Evolutionary conservation across 2,113 vertebrate genomes (phyloP), one percentile per base, ranked within the genome.

Genomic region (Sorex araneus): DNA sequence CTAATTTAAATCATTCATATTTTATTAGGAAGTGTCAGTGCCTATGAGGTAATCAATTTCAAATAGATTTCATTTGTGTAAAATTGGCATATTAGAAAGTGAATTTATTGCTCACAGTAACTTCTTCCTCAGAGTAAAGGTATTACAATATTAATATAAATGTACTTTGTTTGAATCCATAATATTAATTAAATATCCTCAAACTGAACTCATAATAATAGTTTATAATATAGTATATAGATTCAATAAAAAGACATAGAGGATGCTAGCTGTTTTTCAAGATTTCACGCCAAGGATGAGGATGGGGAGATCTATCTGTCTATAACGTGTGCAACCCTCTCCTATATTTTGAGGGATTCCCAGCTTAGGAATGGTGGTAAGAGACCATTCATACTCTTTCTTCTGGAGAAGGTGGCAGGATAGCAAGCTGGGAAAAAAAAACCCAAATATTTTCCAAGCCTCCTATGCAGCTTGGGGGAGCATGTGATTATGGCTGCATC

Each of bases 31-130:
- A 95, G 91, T 92, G 76, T 89, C 89, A 89, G 78, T 87, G 87
- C 21, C 91, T 93, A 84, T 78, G 89, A 94, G 94, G 91, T 95
- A 94, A 95, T 96, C 91, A 87, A 89, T 97, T 96, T 95, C 63
- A 89, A 89, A 94, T 97, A 21, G 93, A 96, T 96, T 96, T 95
- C 95, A 96, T 96, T 95, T 96, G 95, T 92, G 75, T 95, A 92
- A 95, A 96, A 95, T 93, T 92, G 94, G 57, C 91, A 94, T 95
- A 95, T 95, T 91, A 88, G 75, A 85, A 94, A 95, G 87, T 84
- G 75, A 89, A 96, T 95, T 95, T 93, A 96, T 94, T 89, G 89
- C 78, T 95, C 70, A 47, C 84, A 77, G 69, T 40, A 70, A 83
- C 63, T 43, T 96, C 63, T 93, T 94, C 82, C 81, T 87, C 71